Base-by-base conservation (phyloP, 1,140 invertebrate species). In the Drosophila guanche region DNA sequence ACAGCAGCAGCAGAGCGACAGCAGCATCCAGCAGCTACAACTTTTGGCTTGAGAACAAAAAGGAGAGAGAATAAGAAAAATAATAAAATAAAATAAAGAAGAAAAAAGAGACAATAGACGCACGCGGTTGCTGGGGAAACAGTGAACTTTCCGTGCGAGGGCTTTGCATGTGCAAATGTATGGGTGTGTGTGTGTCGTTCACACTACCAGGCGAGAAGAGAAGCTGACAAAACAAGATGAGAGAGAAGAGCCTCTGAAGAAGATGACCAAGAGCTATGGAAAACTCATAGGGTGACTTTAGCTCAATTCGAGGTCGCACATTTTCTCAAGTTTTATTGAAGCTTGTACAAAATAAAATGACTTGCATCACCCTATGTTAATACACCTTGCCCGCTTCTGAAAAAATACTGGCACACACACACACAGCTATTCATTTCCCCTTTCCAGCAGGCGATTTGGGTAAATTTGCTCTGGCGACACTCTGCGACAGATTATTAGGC, bases 121-220 rank as follows among this genome's bases (percentile, higher is more conserved):
- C 51, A 58, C 55, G 72, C 61, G 68, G 74, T 76, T 72, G 57
- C 48, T 53, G 72, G 33, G 74, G 68, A 76, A 76, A 72, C 53
- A 45, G 47, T 73, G 76, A 78, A 63, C 68, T 68, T 79, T 46
- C 46, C 47, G 47, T 59, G 12, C 10, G 10, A 27, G 10, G 33
- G 33, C 33, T 37, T 72, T 29, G 25, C 52, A 50, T 55, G 62
- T 62, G 27, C 41, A 33, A 42, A 54, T 37, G 61, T 22, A 40
- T 54, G 12, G n/a, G 20, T 57, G 43, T 70, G 42, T 70, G 66
- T 48, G 65, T 29, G 40, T 57, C 33, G 66, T 70, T 75, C 71
- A 75, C 70, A 75, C 70, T 75, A 23, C 45, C 25, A 27, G 53
- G 37, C 55, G 55, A 59, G 60, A 46, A 58, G 47, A 53, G 56